phyloP scores from a whole-genome alignment of 2,113 vertebrate genomes.

The Vanacampus margaritifer region DNA sequence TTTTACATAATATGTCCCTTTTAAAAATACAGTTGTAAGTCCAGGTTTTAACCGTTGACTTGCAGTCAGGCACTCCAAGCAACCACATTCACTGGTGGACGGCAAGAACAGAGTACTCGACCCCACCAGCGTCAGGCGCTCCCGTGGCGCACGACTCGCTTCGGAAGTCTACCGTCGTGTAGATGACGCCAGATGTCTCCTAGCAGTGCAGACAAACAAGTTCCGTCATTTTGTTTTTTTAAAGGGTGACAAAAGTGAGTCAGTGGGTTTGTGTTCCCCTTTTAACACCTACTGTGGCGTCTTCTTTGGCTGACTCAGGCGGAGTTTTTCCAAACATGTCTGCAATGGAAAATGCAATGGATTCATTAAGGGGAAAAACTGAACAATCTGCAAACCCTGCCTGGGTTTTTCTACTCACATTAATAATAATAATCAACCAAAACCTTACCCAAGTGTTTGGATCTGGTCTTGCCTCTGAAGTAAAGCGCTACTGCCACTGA shows the following conservation, averaged over 20 bases:
- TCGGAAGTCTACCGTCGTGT: slow-evolving; percentile 68
- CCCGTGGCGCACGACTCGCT: not conserved
- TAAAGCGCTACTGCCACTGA: slow-evolving; percentile 33
- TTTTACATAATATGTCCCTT: not conserved
- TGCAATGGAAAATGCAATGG: slow-evolving; percentile 36
- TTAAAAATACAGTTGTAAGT: not conserved
- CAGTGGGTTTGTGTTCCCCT: slow-evolving; percentile 38
- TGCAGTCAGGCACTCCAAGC: too few species aligned
- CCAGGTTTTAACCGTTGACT: too few species aligned
- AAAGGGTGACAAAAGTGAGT: slow-evolving; percentile 45
- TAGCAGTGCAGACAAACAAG: slow-evolving; percentile 14
- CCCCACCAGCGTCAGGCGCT: slow-evolving; percentile 28
- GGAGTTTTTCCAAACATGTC: slow-evolving; percentile 43
- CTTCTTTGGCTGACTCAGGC: slow-evolving; percentile 44
- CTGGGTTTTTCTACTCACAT: not conserved
- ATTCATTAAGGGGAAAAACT: not conserved
- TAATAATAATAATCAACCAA: slow-evolving; percentile 1
- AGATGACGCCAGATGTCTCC: slow-evolving; percentile 53
- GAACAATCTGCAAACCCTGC: not conserved
- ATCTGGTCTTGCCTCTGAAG: slow-evolving; percentile 45
- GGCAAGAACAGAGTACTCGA: slow-evolving; percentile 69
- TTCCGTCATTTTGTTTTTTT: not conserved
- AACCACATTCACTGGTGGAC: slow-evolving; percentile 9
- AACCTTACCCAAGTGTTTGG: slow-evolving; percentile 35
- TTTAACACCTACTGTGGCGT: slow-evolving; percentile 50